Evolutionary conservation across 2,797 vertebrate species (phyloP), one percentile per base, ranked within the genome.

Genomic region (Tragelaphus oryx): DNA sequence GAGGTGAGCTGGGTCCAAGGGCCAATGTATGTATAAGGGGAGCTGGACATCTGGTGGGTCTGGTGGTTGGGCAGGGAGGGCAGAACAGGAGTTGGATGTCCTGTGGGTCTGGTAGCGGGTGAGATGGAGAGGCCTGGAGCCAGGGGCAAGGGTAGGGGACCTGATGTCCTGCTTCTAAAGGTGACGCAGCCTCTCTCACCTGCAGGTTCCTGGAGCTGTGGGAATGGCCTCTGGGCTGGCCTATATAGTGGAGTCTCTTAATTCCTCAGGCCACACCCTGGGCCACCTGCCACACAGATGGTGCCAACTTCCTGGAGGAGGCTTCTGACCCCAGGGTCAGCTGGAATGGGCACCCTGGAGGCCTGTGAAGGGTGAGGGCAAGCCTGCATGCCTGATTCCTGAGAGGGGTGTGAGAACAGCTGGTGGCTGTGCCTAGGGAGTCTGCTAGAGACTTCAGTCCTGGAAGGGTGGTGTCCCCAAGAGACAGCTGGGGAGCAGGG

Each of bases 281-380:
- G 33, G 89, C 57, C 87, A 92, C 24, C 74, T 96, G 96, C 83
- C 60, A 78, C 24, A 68, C 54, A 78, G 60, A 68, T 28, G 37
- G 33, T 92, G 95, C 87, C 94, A 96, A 92, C 76, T 97, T 97
- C 97, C 93, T 57, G 94, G 48, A 96, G 78, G 88, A 94, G 95
- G 79, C 48, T 87, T 52, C 87, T 46, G 65, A 50, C 54, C 12
- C 44, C 71, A 52, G 71, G 55, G 83, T 74, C 85, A 88, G 59
- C 81, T 90, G 88, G 76, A 85, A 83, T 1, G 26, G 74, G 91
- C 60, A 86, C 30, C 22, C 55, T 24, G 75, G 90, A 71, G 48
- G 33, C 55, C 87, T 93, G 74, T 9, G 54, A 68, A 93, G 92
- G 93, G 94, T 71, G 82, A 90, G 37, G 37, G 24, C 11, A 14